phyloP scores from a whole-genome alignment of 1,140 invertebrate genomes.

The Protaetia brevitarsis region DNA sequence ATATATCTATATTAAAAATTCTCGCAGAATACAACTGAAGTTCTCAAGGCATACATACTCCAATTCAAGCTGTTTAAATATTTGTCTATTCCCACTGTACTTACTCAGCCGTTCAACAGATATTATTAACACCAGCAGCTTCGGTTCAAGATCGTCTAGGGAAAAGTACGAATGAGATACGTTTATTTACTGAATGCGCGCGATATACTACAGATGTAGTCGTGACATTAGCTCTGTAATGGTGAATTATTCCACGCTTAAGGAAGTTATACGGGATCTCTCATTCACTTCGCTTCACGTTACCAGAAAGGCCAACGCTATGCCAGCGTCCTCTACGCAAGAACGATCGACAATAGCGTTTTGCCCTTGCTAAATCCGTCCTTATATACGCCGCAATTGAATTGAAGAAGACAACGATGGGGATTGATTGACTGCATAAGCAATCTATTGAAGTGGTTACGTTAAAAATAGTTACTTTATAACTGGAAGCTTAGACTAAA shows the following conservation, averaged over 20 bases:
- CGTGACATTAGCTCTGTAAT: slow-evolving; percentile 11
- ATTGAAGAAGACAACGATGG: neutral
- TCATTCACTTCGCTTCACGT: slow-evolving; percentile 6
- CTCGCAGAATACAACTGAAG: neutral
- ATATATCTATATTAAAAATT: no score
- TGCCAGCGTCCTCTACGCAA: neutral
- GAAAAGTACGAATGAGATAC: neutral
- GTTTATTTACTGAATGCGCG: neutral
- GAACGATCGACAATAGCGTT: neutral
- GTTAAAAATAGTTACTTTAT: neutral
- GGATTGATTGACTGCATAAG: neutral
- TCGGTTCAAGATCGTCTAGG: neutral
- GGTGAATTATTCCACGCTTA: slow-evolving; percentile 16
- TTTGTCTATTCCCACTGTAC: neutral
- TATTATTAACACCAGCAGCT: neutral
- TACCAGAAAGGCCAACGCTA: neutral
- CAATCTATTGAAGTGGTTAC: neutral
- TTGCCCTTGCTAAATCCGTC: slow-evolving; percentile 6
- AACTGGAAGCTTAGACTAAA: neutral
- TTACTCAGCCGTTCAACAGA: neutral
- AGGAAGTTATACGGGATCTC: neutral
- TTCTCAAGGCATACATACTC: neutral
- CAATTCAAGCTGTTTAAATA: neutral
- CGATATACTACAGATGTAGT: slow-evolving; percentile 4
- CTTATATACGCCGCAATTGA: neutral